Evolutionary conservation across 2,113 vertebrate species (phyloP).

Genomic region (Herpailurus yagouaroundi): DNA sequence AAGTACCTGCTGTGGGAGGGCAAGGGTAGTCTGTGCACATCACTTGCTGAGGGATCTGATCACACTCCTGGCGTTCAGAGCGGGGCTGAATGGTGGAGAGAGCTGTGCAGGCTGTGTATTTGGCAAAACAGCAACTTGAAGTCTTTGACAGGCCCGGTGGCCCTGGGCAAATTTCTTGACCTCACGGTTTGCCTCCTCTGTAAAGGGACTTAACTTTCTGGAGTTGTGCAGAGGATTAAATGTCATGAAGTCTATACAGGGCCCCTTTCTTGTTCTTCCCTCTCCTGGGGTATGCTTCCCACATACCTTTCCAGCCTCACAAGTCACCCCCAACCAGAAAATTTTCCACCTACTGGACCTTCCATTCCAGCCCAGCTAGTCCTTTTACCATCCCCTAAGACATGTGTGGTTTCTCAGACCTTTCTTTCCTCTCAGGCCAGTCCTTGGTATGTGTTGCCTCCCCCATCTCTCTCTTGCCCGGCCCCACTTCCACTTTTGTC

Average conservation of each 20-base stretch:
- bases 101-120: background rate
- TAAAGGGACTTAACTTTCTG: background rate
- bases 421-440: background rate
- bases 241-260: background rate
- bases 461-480: background rate
- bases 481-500: background rate
- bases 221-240: background rate
- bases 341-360: background rate
- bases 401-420: background rate
- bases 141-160: background rate
- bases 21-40: background rate
- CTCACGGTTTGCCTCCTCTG: conserved; percentile 1
- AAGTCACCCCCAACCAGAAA: background rate
- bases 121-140: background rate
- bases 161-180: background rate
- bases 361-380: background rate
- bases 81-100: background rate
- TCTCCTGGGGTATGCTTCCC: background rate
- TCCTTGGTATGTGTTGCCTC: background rate
- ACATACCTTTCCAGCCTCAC: background rate
- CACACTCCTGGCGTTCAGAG: background rate
- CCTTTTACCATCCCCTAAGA: background rate
- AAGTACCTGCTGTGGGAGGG: background rate
- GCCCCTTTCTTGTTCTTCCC: background rate
- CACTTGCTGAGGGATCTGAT: background rate